Conservation (phyloP, 2,113 vertebrate species). For the Otus sunia region DNA sequence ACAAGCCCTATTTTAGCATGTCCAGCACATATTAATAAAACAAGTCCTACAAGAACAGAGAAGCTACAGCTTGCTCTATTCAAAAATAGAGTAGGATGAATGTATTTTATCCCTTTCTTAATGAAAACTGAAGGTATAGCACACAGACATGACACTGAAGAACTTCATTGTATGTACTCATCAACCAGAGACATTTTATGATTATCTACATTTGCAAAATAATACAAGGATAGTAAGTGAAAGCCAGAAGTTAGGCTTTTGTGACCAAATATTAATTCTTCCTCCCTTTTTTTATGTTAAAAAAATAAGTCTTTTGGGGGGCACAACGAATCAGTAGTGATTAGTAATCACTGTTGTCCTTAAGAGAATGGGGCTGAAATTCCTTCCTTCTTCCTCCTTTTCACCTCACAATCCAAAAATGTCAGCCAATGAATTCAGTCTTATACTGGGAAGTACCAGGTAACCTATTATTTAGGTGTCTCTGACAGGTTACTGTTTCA, state of each 20-base stretch:
- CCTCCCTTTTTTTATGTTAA: neutral
- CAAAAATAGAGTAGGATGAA: neutral
- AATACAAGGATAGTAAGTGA: fast-evolving
- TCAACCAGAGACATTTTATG: neutral
- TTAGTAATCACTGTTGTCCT: neutral
- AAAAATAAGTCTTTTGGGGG: neutral
- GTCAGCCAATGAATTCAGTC: neutral
- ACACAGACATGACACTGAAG: neutral
- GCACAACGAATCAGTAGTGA: neutral
- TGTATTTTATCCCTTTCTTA: neutral
- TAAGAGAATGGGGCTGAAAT: neutral
- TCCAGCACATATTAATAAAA: neutral
- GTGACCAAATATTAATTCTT: neutral
- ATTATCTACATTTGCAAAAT: neutral
- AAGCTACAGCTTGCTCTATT: neutral
- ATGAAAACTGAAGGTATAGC: neutral
- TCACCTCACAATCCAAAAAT: neutral
- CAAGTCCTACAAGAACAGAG: neutral
- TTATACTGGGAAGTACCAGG: neutral
- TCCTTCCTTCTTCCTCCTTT: neutral
- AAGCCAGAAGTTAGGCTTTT: neutral
- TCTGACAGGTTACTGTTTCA: neutral
- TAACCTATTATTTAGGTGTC: neutral
- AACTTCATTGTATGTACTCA: neutral
- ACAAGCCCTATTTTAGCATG: neutral